Base-by-base conservation (phyloP, 2,797 vertebrate genomes). In the Myioborus melanocephalus region DNA sequence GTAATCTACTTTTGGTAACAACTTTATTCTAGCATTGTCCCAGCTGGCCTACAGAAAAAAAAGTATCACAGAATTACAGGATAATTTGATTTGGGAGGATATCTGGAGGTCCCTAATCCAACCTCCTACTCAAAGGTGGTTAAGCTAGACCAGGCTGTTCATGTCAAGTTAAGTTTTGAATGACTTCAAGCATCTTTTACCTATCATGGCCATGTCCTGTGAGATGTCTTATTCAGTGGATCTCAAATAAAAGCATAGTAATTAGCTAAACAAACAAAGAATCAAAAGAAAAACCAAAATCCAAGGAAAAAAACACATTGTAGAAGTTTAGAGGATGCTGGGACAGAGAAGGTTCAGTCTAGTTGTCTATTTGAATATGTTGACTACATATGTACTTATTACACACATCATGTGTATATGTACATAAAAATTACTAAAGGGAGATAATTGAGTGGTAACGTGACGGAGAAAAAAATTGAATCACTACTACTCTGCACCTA, bases 171-270 rank as follows among this genome's bases (percentile, higher is more conserved):
- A 47, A 50, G n/a, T 47, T 90, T 24, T 87, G 4, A 56, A 49
- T 23, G 12, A 32, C 12, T 89, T 57, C 49, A 78, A 52, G 19
- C 19, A 18, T 46, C 23, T 72, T 76, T 65, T 52, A 32, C 11
- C 15, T 34, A 0, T 35, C 1, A 0, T 52, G 14, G 17, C 19
- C 22, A 12, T 15, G 23, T 20, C 44, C 44, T 71, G 4, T 70
- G 26, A 73, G 19, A 39, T 82, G 14, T 3, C 9, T 23, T 75
- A 0, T 16, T 60, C 41, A 66, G 16, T 43, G 32, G 19, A 75
- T 66, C 26, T 59, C 61, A 69, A 53, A 76, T 10, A 34, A 66
- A 55, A 70, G 4, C 8, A 35, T 3, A 71, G 8, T 3, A 6
- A 49, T 57, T 64, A 64, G 13, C 8, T 47, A 50, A 91, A 61